Evolutionary conservation across 2,113 vertebrate genomes (phyloP), one percentile per base, ranked within the genome.

Genomic region (Pteruthius melanotis): DNA sequence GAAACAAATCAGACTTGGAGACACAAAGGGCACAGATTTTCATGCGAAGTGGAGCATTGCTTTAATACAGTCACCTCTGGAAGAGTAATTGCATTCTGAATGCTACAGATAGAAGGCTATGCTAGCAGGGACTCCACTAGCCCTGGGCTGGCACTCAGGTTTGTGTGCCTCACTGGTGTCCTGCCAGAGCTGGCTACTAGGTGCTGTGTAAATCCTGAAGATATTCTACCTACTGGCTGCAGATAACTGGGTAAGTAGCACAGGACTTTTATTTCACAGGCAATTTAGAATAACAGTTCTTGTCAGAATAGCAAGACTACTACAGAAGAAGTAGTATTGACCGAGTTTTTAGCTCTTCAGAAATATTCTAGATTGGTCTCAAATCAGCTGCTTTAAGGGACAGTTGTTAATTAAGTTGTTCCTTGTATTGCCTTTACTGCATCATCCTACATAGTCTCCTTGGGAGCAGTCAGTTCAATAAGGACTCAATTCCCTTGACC

Each of bases 81-180:
- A 68, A 78, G 44, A 66, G 28, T 63, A 80, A 24, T 27, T 47
- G 14, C 26, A 2, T 66, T 84, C 74, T 50, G 65, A 75, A 33
- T 82, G 20, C n/a, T 49, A 7, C 0, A 0, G n/a, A 20, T 20
- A 57, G 45, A 65, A 42, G 37, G 37, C 59, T 83, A 2, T 44
- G n/a, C 22, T 22, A 26, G 4, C 14, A 15, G 42, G 35, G 31
- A 21, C 28, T 72, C 31, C 37, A 5, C 52, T 44, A 15, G 31
- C 40, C 59, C 35, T 65, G 30, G 49, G 23, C 71, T 83, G 68
- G 12, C 63, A 22, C 44, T 54, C 31, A 28, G 21, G 31, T 50
- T 21, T 53, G 11, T 13, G 5, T 61, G n/a, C 31, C 87, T 64
- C 6, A 4, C 59, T 80, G 28, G 47, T 71, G 53, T 53, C 53